Base-by-base conservation (phyloP, 1,140 invertebrate species). In the Laupala kohalensis region DNA sequence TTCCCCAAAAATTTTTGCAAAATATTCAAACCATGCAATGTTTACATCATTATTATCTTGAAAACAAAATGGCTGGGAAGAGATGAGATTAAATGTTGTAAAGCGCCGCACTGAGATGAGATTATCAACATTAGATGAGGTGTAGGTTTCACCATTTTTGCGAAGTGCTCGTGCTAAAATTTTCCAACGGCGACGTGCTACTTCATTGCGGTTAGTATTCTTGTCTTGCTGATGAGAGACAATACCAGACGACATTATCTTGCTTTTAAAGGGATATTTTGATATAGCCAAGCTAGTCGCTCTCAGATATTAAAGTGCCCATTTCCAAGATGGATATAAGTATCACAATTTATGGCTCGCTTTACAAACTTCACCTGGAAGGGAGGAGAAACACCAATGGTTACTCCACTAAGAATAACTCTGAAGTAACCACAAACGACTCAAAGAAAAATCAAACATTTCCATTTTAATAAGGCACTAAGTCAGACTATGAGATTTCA, bases 81-180 rank as follows among this genome's bases (percentile, higher is more conserved):
- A 78, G 13, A 88, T 75, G 25, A 87, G 77, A 37, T 83, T 83
- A 75, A 87, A 87, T 19, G 82, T 83, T 25, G 84, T 82, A 74
- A 87, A 86, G 68, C 85, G 78, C 5, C 85, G 80, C 4, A 86
- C 82, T 4, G 86, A 87, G 66, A 83, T 82, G n/a, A 72, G 53
- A 28, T 69, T 27, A 26, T 69, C 30, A 71, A 71, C 69, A 28
- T 6, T 65, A 27, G n/a, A 23, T 12, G 6, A n/a, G 23, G 53
- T 28, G 26, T 64, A 30, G 28, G 63, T 28, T 5, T 71, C 72
- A 69, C 68, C 24, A 29, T 28, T 70, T 62, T 74, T 75, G 53
- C 83, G 84, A 72, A 91, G 77, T 62, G 88, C 89, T 69, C 86
- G 85, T 19, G 89, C 89, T 70, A 91, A 80, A 19, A 91, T 84